Conservation (phyloP, 1,140 invertebrate genomes). For the Ridgeia piscesae region DNA sequence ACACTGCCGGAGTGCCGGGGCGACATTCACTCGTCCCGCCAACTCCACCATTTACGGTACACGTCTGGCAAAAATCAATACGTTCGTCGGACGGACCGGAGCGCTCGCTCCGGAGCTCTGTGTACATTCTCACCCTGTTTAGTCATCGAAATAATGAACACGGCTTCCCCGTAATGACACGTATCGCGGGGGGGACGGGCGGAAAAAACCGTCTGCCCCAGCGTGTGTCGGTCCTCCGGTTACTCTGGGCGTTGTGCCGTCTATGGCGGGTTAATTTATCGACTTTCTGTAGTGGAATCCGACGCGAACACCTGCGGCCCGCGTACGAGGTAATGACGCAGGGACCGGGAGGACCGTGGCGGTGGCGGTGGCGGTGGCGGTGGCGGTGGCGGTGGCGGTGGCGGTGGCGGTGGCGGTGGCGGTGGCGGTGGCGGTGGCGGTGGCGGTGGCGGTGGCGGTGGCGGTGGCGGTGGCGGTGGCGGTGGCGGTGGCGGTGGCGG, state of each 20-base stretch:
- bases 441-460: too few species aligned
- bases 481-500: too few species aligned
- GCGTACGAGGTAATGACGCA: background rate
- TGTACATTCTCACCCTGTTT: background rate
- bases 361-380: too few species aligned
- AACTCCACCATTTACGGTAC: background rate
- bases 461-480: too few species aligned
- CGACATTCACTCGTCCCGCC: background rate
- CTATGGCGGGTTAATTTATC: background rate
- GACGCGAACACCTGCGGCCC: background rate
- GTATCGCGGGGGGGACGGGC: background rate
- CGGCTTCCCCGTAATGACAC: background rate
- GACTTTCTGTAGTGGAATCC: background rate
- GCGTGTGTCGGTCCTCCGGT: background rate
- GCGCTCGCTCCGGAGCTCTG: background rate
- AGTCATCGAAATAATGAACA: slow-evolving; percentile 6
- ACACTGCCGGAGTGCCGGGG: background rate
- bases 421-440: too few species aligned
- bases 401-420: too few species aligned
- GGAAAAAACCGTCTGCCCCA: background rate
- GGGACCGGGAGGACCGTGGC: background rate
- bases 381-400: too few species aligned
- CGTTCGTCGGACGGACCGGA: background rate
- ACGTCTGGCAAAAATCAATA: background rate
- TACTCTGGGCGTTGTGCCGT: background rate